Conservation (phyloP, 2,888 invertebrate genomes). For the Tipula confusa region DNA sequence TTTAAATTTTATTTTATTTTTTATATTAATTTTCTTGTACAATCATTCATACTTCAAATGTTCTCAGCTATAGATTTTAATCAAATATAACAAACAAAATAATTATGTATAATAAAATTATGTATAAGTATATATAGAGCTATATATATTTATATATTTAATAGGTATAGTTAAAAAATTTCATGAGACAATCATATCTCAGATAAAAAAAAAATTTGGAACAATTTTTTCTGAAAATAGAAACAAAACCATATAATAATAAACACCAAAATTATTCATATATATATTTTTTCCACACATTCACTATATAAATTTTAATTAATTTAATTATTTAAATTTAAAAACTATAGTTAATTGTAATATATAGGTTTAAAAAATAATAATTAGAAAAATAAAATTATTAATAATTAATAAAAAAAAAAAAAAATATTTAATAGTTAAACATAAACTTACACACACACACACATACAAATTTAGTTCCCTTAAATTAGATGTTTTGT, state of each 20-base stretch:
- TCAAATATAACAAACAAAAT: constrained; percentile 25
- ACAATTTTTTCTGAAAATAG: background rate
- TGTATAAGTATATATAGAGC: background rate
- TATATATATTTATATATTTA: no score
- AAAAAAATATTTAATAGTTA: background rate
- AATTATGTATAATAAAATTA: background rate
- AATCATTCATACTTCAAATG: background rate
- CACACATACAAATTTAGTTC: constrained; percentile 15
- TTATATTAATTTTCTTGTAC: background rate
- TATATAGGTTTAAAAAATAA: background rate
- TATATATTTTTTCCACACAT: background rate
- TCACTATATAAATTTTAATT: background rate
- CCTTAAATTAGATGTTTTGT: background rate
- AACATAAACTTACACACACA: background rate
- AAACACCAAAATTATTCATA: constrained; percentile 14
- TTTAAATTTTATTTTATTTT: background rate
- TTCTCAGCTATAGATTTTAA: background rate
- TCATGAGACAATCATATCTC: background rate
- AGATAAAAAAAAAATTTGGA: background rate
- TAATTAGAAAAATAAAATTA: constrained; percentile 20
- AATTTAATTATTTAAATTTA: background rate
- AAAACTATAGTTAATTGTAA: constrained; percentile 12
- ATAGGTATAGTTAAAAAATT: background rate
- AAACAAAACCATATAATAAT: constrained; percentile 25
- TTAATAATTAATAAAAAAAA: background rate